Base-by-base conservation (phyloP, 2,888 invertebrate species). In the Chymomyza procnemis region DNA sequence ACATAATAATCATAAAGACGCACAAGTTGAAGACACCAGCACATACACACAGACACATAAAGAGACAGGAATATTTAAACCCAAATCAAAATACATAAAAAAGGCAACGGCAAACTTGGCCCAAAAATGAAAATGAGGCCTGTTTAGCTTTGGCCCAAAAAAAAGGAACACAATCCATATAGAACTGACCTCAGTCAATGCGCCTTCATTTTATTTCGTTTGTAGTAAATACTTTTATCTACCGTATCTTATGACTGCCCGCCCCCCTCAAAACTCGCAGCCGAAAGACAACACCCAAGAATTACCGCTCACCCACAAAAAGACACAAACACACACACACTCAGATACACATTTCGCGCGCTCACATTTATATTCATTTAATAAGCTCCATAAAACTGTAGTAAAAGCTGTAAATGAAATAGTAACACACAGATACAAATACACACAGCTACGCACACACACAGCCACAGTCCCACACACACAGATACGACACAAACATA, bases 381-480 rank as follows among this genome's bases (percentile, higher is more conserved):
- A 88, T 85, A 85, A 85, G 88, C 87, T 69, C 64, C 86, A 88
- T 87, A 85, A 88, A 85, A 85, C 80, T 83, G 83, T 88, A 85
- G 88, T 78, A 88, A 85, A 81, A 81, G 79, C 82, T 77, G 85
- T 81, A 84, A 84, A 86, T 84, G 87, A 88, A 84, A 87, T 85
- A 87, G 85, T 62, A 47, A 65, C 59, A 46, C 56, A n/a, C 50
- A 50, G 14, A 18, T n/a, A 50, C 16, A 16, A n/a, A n/a, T n/a
- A n/a, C 47, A 47, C 2, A 47, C 47, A 47, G 48, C 55, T 21
- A 56, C 19, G 71, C 64, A 63, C 19, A 47, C 16, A 47, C 4
- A 47, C 47, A 47, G 6, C 4, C 14, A 16, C 14, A n/a, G n/a
- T n/a, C n/a, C n/a, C n/a, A n/a, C 56, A 55, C 34, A 63, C 48